These are phyloP conservation scores for Scaptomyza tumidula DNA, from an alignment of 2,888 invertebrate species.

Conservation along the genomic window DNA sequence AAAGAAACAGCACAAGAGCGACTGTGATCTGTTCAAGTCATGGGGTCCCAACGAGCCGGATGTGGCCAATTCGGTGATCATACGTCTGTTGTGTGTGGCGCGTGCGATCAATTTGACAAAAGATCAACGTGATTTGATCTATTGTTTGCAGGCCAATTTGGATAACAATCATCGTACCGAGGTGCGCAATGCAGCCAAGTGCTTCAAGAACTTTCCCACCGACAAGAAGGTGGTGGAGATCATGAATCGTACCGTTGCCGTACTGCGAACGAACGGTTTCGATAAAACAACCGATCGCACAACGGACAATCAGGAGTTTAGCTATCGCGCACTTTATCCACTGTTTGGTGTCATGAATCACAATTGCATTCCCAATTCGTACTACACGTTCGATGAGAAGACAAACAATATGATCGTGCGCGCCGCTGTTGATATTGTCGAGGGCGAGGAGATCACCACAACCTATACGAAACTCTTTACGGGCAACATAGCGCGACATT, in stretches of 20 bases:
- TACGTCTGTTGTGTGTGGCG: constrained; percentile 80
- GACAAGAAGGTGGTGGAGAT: constrained; percentile 82
- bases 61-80: constrained; percentile 81
- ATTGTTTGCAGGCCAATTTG: constrained; percentile 83
- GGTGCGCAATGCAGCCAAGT: constrained; percentile 80
- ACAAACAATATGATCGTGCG: constrained; percentile 87
- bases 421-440: constrained; percentile 87
- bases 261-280: constrained; percentile 83
- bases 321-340: constrained; percentile 88
- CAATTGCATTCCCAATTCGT: constrained; percentile 90
- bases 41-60: constrained; percentile 86
- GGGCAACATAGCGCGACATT: constrained; percentile 88
- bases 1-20: constrained; percentile 86
- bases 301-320: constrained; percentile 81
- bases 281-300: constrained; percentile 81
- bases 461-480: constrained; percentile 90
- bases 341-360: constrained; percentile 89
- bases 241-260: constrained; percentile 83
- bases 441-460: constrained; percentile 88
- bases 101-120: constrained; percentile 82
- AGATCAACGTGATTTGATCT: constrained; percentile 81
- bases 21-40: constrained; percentile 87
- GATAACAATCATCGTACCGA: constrained; percentile 83
- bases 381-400: constrained; percentile 87
- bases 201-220: constrained; percentile 82